Conservation (phyloP, 2,113 vertebrate species). For the Synchiropus splendidus region DNA sequence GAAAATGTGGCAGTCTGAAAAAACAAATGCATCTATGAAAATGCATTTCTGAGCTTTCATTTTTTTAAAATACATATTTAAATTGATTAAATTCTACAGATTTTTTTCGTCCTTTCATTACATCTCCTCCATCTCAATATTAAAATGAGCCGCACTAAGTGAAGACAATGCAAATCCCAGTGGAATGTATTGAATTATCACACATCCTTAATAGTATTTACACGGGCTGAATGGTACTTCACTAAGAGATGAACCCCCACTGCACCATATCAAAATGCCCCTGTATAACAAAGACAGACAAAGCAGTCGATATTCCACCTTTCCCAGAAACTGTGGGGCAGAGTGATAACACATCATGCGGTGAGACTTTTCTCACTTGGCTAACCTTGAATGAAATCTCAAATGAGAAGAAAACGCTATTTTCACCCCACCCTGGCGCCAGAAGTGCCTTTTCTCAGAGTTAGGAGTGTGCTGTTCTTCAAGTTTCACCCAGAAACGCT, state of each 20-base stretch:
- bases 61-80: too few species aligned
- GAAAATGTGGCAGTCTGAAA: too few species aligned
- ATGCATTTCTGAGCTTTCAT: too few species aligned
- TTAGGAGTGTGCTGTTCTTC: slow-evolving; percentile 8
- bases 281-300: slow-evolving; percentile 28
- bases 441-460: slow-evolving; percentile 46
- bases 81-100: too few species aligned
- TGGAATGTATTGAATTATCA: slow-evolving; percentile 42
- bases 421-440: slow-evolving; percentile 62
- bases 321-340: slow-evolving; percentile 34
- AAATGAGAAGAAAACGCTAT: slow-evolving; percentile 68
- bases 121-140: too few species aligned
- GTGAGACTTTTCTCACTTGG: slow-evolving; percentile 63
- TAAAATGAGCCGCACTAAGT: background rate
- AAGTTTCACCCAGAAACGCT: slow-evolving; percentile 17
- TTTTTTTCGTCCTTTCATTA: too few species aligned
- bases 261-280: slow-evolving; percentile 12
- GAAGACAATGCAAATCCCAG: background rate
- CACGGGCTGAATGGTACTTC: too few species aligned
- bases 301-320: slow-evolving; percentile 48
- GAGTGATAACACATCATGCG: slow-evolving; percentile 35
- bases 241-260: too few species aligned
- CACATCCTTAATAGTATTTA: slow-evolving; percentile 19
- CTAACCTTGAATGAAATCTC: slow-evolving; percentile 68
- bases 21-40: too few species aligned